Conservation (phyloP, 2,797 vertebrate species). For the Sebastes cheni region DNA sequence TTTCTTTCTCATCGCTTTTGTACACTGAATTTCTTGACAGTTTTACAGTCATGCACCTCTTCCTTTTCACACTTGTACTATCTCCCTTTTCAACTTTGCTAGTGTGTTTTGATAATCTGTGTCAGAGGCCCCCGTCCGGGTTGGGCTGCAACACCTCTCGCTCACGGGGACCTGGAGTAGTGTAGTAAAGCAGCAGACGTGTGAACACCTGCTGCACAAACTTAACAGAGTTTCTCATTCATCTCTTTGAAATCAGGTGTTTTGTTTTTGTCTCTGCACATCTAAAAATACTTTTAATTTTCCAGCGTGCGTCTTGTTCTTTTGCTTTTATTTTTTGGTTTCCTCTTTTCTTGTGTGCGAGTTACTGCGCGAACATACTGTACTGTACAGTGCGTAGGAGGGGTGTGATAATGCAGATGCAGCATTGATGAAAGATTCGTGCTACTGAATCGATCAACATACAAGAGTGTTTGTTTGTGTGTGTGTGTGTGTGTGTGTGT, state of each 20-base stretch:
- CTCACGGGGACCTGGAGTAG: not conserved
- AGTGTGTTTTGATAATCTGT: constrained; percentile 6
- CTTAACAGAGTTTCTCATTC: not conserved
- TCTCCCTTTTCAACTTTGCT: constrained; percentile 19
- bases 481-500: not conserved
- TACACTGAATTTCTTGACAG: not conserved
- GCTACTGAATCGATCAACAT: constrained; percentile 36
- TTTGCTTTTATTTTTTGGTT: constrained; percentile 13
- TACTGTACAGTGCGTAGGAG: constrained; percentile 46
- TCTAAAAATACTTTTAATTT: constrained; percentile 36
- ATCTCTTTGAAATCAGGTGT: not conserved
- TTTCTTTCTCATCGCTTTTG: not conserved
- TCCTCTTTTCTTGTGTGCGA: not conserved
- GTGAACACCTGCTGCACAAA: constrained; percentile 41
- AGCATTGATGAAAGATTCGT: constrained; percentile 32
- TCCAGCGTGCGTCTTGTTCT: constrained; percentile 13
- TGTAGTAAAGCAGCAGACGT: constrained; percentile 21
- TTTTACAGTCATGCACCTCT: constrained; percentile 22
- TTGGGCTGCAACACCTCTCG: constrained; percentile 42
- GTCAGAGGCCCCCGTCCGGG: not conserved
- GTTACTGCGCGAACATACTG: not conserved
- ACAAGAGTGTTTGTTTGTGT: not conserved
- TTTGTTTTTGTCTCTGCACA: constrained; percentile 6
- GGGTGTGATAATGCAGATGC: constrained; percentile 31
- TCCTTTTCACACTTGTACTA: constrained; percentile 54